Conservation (phyloP, 2,113 vertebrate genomes). For the Monarcha castaneiventris region DNA sequence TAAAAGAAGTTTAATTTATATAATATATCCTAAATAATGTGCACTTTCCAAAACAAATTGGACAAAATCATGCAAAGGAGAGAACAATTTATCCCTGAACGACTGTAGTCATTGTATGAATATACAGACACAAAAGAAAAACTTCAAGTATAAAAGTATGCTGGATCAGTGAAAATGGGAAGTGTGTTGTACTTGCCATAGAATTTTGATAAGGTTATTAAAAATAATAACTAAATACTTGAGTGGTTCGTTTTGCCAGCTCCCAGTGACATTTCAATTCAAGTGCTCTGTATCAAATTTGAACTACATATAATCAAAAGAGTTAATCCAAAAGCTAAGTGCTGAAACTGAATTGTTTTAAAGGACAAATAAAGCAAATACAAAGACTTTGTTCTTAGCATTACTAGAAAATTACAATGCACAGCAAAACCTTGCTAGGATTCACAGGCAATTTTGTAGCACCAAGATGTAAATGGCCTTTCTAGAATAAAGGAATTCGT, state of each 20-base stretch:
- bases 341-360: background rate
- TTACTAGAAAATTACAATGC: background rate
- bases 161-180: background rate
- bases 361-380: background rate
- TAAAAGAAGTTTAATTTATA: background rate
- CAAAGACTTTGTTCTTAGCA: background rate
- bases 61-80: background rate
- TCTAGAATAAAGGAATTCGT: background rate
- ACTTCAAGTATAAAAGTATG: background rate
- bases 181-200: background rate
- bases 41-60: background rate
- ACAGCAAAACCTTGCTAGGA: background rate
- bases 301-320: background rate
- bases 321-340: background rate
- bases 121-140: background rate
- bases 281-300: background rate
- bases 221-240: background rate
- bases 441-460: background rate
- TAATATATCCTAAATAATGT: background rate
- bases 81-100: background rate
- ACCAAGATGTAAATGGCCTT: background rate
- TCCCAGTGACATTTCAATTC: background rate
- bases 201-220: background rate
- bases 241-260: background rate
- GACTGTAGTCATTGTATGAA: background rate